A percentile compares a stretch with the other conserved stretches of the same genome.
These are phyloP conservation scores for Enoplosus armatus DNA, from an alignment of 2,797 vertebrate species.

Conservation along the genomic window DNA sequence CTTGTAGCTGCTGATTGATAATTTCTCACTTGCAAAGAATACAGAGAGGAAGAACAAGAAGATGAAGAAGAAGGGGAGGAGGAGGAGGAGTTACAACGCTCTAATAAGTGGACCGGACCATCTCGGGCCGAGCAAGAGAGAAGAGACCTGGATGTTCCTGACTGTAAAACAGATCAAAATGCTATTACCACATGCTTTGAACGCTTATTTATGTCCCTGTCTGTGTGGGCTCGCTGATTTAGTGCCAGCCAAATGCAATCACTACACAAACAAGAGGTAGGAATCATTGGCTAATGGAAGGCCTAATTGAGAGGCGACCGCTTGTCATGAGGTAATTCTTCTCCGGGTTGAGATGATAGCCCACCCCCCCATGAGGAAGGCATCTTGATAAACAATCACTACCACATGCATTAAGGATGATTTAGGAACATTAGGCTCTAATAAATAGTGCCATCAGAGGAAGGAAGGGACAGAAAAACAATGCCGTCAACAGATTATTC, in stretches of 20 bases:
- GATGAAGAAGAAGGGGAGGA: slow-evolving; percentile 5
- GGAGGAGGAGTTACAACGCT: slow-evolving; percentile 72
- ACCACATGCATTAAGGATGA: slow-evolving; percentile 95
- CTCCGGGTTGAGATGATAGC: slow-evolving; percentile 79
- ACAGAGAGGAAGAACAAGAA: slow-evolving; percentile 53
- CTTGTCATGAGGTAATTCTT: slow-evolving; percentile 94
- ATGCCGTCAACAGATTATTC: slow-evolving; percentile 73
- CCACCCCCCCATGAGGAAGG: slow-evolving; percentile 75
- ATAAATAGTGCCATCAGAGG: slow-evolving; percentile 87
- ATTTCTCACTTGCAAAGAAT: slow-evolving; percentile 81
- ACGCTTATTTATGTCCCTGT: slow-evolving; percentile 96
- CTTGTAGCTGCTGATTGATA: slow-evolving; percentile 72
- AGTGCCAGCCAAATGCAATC: slow-evolving; percentile 92
- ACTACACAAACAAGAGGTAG: slow-evolving; percentile 91
- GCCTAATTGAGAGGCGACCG: slow-evolving; percentile 92
- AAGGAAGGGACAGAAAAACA: slow-evolving; percentile 73
- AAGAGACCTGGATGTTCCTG: slow-evolving; percentile 87
- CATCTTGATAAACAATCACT: slow-evolving; percentile 93
- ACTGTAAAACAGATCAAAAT: slow-evolving; percentile 93
- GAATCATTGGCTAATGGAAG: slow-evolving; percentile 99
- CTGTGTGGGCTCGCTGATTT: slow-evolving; percentile 90
- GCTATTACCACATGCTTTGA: slow-evolving; percentile 94
- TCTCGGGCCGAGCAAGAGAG: slow-evolving; percentile 55
- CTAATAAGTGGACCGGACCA: slow-evolving; percentile 83
- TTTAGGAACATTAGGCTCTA: slow-evolving; percentile 95